Evolutionary conservation across 2,888 invertebrate genomes (phyloP), one percentile per base, ranked within the genome.

Genomic region (Hoplodrina blanda): DNA sequence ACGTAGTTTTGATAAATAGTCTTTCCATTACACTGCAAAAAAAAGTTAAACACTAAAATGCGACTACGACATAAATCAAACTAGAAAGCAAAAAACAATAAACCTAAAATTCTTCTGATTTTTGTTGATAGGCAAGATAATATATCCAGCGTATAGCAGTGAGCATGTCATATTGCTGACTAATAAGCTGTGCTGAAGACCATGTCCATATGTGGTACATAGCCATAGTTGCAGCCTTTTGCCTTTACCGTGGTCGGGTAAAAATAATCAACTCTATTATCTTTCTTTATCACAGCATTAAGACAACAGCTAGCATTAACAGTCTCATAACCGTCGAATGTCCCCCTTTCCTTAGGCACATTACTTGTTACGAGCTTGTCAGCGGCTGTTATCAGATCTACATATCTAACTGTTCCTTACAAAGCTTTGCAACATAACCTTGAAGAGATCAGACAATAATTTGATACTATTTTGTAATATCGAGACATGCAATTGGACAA

Each of bases 391-490:
- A 80, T 80, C 83, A 71, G 76, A 74, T 82, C 33, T 33, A 30
- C 15, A 52, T 63, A 69, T 67, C 69, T 54, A 60, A 76, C 66
- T 55, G 56, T 75, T 79, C 62, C 49, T 50, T 69, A 37, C 49
- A 78, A 63, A 69, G 73, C 78, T 69, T 71, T 65, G 85, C 73
- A 83, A 70, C 56, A 44, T 50, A 54, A 69, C 83, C 85, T 85
- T 80, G 77, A 10, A 15, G 17, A 69, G 19, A 74, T 67, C 65
- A 62, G 67, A 76, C 73, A 83, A 85, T 78, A 69, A 83, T 83
- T 83, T 85, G 69, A 78, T 85, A 76, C 68, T 69, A 63, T 83
- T 85, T 83, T 62, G 72, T 73, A 83, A 80, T 66, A 72, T 30
- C 62, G 44, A 52, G 74, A 68, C 78, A 79, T 78, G 78, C 62